Conservation (phyloP, 2,797 vertebrate genomes). For the Channallabes apus region DNA sequence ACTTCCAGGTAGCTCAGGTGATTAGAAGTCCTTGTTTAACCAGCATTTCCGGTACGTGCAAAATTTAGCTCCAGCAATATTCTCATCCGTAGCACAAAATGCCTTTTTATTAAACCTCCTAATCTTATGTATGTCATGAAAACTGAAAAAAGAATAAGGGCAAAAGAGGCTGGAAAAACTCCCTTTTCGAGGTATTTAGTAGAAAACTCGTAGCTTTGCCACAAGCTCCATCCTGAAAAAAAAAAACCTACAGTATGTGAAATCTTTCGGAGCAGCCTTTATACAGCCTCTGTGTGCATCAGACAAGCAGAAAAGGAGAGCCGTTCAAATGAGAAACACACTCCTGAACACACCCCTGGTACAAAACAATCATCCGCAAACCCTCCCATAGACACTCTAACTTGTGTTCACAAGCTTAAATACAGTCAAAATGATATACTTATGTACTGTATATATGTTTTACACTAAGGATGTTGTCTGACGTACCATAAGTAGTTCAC, state of each 20-base stretch:
- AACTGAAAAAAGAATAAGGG: conserved; percentile 17
- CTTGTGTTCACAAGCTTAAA: conserved; percentile 2
- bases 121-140: conserved; percentile 28
- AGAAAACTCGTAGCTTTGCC: conserved; percentile 32
- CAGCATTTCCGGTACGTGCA: conserved; percentile 15
- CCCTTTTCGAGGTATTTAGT: conserved; percentile 21
- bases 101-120: conserved; percentile 20
- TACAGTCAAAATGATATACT: not conserved
- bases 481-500: not conserved
- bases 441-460: too few species aligned
- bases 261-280: conserved; percentile 29
- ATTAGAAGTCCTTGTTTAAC: not conserved
- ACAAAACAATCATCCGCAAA: conserved; percentile 16
- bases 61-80: conserved; percentile 19
- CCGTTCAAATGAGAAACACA: conserved; percentile 26
- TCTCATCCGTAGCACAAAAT: conserved; percentile 19
- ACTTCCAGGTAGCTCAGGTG: conserved; percentile 14
- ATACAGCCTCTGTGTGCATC: conserved; percentile 20
- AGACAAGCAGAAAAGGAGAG: conserved; percentile 39
- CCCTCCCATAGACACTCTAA: not conserved
- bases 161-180: conserved; percentile 23
- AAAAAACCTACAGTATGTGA: not conserved
- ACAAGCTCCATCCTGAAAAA: not conserved
- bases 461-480: not conserved
- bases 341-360: conserved; percentile 27